Base-by-base conservation (phyloP, 1,140 invertebrate species). In the Pantala flavescens region DNA sequence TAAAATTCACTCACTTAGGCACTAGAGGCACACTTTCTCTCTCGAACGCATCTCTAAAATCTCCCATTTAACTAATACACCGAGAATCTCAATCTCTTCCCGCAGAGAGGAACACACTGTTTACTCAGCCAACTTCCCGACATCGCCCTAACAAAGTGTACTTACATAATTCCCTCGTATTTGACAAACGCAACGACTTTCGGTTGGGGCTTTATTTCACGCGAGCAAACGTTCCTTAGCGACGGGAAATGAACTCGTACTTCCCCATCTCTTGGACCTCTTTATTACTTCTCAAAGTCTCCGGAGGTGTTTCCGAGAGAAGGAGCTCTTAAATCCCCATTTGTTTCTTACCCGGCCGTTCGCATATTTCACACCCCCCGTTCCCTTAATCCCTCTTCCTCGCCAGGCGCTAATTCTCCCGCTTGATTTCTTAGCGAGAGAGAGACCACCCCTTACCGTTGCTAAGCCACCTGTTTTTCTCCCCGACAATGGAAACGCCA, bases 391-490 rank as follows among this genome's bases (percentile, higher is more conserved):
- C 49, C 49, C 49, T 16, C 49, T 63, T 63, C 12, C 49, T 63
- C 49, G 5, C 49, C 5, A 1, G 16, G 49, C 49, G 49, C 49
- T 63, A 63, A 63, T 63, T 63, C 49, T 63, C 49, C 12, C 49
- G 14, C 49, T 63, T 63, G 49, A 63, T 63, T 63, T 63, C 49
- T 63, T 63, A 63, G 49, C 49, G 49, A 63, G 49, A 21, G 49
- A 63, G 43, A 49, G 43, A 11, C 10, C 10, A 16, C 10, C 49
- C n/a, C 49, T 5, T 7, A 21, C 3, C 3, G 49, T 63, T 63
- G 49, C 49, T 63, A 63, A 63, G 49, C 49, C 49, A 63, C 49
- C 49, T 63, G 49, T 63, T 63, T 63, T 63, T 63, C 49, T 36
- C 28, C 9, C 28, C 49, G 3, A 7, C 49, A 63, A 16, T 14